A percentile compares a stretch with the other conserved stretches of the same genome.
Conservation (phyloP, 2,888 invertebrate genomes). For the Drosophila monieri region DNA sequence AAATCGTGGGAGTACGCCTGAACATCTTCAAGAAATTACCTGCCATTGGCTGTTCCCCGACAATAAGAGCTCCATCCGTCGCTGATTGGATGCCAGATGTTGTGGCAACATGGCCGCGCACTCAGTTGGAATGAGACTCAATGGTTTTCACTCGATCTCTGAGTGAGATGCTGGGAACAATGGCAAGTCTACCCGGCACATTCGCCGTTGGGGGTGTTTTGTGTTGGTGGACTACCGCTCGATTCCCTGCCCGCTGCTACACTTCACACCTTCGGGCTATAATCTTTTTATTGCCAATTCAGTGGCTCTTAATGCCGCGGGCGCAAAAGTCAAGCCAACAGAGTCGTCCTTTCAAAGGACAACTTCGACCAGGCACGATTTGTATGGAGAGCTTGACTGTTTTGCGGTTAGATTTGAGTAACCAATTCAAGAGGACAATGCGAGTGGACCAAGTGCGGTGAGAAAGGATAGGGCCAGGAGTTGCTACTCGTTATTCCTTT, state of each 20-base stretch:
- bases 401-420: conserved; percentile 57
- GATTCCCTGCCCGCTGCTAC: conserved; percentile 44
- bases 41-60: conserved; percentile 47
- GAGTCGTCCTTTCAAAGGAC: conserved; percentile 4
- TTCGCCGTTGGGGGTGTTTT: conserved; percentile 32
- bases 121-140: conserved; percentile 16
- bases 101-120: conserved; percentile 63
- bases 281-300: conserved; percentile 81
- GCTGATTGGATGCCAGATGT: conserved; percentile 48
- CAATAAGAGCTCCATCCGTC: conserved; percentile 1
- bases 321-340: conserved; percentile 62
- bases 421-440: conserved; percentile 45
- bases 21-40: neutral
- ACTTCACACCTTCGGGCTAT: conserved; percentile 80
- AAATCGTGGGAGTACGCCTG: neutral
- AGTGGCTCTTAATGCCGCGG: conserved; percentile 72
- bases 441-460: conserved; percentile 58
- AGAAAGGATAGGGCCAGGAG: neutral
- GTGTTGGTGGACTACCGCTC: conserved; percentile 6
- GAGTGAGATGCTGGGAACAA: conserved; percentile 55
- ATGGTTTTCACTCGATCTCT: conserved; percentile 31
- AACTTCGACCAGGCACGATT: conserved; percentile 6
- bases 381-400: conserved; percentile 30
- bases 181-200: conserved; percentile 19
- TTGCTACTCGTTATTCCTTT: conserved; percentile 68